Evolutionary conservation across 2,888 invertebrate species (phyloP).

Genomic region (Cephus pygmeus): DNA sequence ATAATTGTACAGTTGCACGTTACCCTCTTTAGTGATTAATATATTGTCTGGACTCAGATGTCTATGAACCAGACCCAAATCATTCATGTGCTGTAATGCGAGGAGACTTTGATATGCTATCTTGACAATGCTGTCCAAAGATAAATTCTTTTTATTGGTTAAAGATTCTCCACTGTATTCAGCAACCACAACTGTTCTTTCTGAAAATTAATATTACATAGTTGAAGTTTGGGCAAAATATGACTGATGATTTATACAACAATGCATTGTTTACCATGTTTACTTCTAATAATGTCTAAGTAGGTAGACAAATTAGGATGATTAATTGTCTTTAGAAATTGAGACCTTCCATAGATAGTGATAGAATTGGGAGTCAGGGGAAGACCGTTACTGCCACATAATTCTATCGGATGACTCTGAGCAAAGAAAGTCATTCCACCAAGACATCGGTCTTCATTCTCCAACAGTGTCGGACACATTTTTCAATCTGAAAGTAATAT

Average conservation of each 20-base stretch:
- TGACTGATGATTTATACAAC: neutral
- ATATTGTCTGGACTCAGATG: slow-evolving; percentile 87
- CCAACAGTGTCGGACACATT: slow-evolving; percentile 63
- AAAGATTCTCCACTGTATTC: slow-evolving; percentile 81
- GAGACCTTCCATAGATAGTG: slow-evolving; percentile 90
- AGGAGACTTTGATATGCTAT: slow-evolving; percentile 80
- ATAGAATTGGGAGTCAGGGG: slow-evolving; percentile 97
- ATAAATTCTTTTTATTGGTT: slow-evolving; percentile 67
- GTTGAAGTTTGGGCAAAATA: neutral
- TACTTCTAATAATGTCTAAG: slow-evolving; percentile 90
- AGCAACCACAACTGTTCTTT: slow-evolving; percentile 84
- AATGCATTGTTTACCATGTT: slow-evolving; percentile 79
- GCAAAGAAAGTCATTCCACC: slow-evolving; percentile 95
- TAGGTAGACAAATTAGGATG: slow-evolving; percentile 90
- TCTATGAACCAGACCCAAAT: slow-evolving; percentile 79
- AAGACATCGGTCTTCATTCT: slow-evolving; percentile 71
- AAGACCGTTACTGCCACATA: slow-evolving; percentile 94
- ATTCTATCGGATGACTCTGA: slow-evolving; percentile 87
- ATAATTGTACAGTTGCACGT: slow-evolving; percentile 90
- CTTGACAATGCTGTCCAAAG: slow-evolving; percentile 70
- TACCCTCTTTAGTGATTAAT: slow-evolving; percentile 76
- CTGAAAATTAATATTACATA: slow-evolving; percentile 66
- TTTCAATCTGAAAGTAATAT: slow-evolving; percentile 17
- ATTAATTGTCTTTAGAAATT: slow-evolving; percentile 80
- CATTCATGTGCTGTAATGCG: slow-evolving; percentile 80